Percentiles rank a stretch among this genome's conserved stretches.
phyloP scores from a whole-genome alignment of 2,113 vertebrate genomes.

The Tyto alba region DNA sequence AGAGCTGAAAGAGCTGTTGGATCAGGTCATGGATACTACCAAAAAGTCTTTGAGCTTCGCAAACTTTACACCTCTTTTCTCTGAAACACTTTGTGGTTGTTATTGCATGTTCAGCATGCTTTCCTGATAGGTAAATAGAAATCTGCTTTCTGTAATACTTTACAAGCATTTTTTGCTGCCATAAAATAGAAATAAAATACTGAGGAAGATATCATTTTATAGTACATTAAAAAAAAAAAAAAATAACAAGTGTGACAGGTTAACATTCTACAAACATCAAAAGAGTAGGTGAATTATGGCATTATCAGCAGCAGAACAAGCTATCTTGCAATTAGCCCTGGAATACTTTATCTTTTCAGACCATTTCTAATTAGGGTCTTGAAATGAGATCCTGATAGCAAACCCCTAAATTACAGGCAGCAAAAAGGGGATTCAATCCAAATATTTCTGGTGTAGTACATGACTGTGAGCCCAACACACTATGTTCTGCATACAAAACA shows the following conservation, averaged over 20 bases:
- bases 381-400: constrained; percentile 20
- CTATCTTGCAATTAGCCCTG: not conserved
- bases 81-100: not conserved
- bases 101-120: not conserved
- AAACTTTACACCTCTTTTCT: not conserved
- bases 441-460: not conserved
- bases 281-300: constrained; percentile 24
- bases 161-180: constrained; percentile 16
- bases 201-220: constrained; percentile 54
- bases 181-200: constrained; percentile 56
- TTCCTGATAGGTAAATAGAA: not conserved
- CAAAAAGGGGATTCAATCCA: not conserved
- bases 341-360: constrained; percentile 24
- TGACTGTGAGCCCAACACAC: not conserved
- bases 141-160: not conserved
- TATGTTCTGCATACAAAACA: not conserved
- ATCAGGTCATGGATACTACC: not conserved
- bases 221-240: constrained; percentile 42
- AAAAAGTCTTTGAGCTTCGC: not conserved
- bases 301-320: not conserved
- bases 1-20: not conserved
- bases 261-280: constrained; percentile 42
- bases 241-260: constrained; percentile 34
- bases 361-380: constrained; percentile 45
- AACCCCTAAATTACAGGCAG: not conserved